A percentile compares a stretch with the other conserved stretches of the same genome.
Evolutionary conservation across 2,797 vertebrate genomes (phyloP).

Genomic region (Premnoplex brunnescens): DNA sequence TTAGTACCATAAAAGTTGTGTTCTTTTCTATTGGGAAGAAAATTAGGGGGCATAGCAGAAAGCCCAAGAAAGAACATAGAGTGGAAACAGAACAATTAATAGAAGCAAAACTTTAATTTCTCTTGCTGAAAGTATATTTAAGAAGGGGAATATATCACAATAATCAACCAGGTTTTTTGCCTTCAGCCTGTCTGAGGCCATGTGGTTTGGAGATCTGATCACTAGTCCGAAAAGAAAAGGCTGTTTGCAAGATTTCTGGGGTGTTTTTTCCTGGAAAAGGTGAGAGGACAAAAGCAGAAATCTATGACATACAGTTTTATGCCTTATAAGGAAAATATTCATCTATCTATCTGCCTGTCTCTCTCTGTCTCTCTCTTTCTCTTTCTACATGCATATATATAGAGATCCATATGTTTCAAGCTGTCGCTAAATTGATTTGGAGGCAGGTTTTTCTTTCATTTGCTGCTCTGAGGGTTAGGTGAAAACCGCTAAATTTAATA

Average conservation of each 20-base stretch:
- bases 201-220: constrained; percentile 70
- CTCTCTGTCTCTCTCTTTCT: neutral
- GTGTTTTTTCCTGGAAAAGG: constrained; percentile 72
- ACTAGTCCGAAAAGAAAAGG: constrained; percentile 71
- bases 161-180: constrained; percentile 70
- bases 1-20: neutral
- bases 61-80: neutral
- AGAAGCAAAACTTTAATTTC: neutral
- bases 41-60: neutral
- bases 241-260: constrained; percentile 71
- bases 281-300: constrained; percentile 70
- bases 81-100: neutral
- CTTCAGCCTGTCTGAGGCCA: constrained; percentile 73
- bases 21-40: neutral
- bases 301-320: constrained; percentile 50
- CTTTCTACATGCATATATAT: neutral
- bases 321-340: constrained; percentile 29
- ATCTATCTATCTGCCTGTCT: neutral
- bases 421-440: constrained; percentile 25
- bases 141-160: constrained; percentile 58
- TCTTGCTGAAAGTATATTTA: constrained; percentile 59
- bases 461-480: neutral
- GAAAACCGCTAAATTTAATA: constrained; percentile 7
- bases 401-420: constrained; percentile 40
- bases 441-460: constrained; percentile 32